phyloP scores from a whole-genome alignment of 2,888 invertebrate species.

The Ariolimax columbianus region DNA sequence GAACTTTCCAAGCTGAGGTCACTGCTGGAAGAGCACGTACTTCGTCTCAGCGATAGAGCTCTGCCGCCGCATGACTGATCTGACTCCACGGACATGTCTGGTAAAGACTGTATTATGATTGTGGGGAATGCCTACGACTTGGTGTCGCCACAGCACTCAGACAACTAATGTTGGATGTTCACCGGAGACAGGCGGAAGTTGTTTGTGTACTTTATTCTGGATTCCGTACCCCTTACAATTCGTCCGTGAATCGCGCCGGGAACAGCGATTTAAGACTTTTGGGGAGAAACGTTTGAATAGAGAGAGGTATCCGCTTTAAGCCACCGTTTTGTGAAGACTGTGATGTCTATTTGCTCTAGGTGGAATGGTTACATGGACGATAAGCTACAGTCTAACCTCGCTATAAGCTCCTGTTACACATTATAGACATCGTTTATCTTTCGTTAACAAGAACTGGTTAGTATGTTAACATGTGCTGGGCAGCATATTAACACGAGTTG shows the following conservation, averaged over 20 bases:
- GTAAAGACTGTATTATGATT: constrained; percentile 27
- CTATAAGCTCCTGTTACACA: not conserved
- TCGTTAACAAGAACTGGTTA: too few species aligned
- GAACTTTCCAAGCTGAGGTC: constrained; percentile 27
- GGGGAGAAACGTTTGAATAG: constrained; percentile 19
- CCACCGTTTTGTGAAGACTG: not conserved
- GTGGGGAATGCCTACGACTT: constrained; percentile 4
- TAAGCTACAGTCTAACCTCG: not conserved
- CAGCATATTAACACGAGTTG: not conserved
- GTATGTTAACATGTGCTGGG: not conserved
- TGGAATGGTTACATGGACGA: constrained; percentile 39
- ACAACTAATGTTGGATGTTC: constrained; percentile 23
- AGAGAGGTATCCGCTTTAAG: not conserved
- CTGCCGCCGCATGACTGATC: not conserved
- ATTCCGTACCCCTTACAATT: constrained; percentile 31
- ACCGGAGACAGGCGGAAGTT: not conserved
- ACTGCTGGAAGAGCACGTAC: constrained; percentile 19
- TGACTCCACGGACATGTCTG: constrained; percentile 8
- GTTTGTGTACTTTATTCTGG: constrained; percentile 33
- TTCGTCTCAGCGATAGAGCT: not conserved
- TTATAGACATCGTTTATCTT: not conserved
- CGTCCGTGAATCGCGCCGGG: constrained; percentile 23
- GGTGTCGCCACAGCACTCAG: constrained; percentile 46
- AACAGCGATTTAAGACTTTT: constrained; percentile 18
- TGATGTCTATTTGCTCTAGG: not conserved